Percentiles rank a stretch among this genome's conserved stretches.
Evolutionary conservation across 2,797 vertebrate genomes (phyloP).

Genomic region (Luscinia luscinia): DNA sequence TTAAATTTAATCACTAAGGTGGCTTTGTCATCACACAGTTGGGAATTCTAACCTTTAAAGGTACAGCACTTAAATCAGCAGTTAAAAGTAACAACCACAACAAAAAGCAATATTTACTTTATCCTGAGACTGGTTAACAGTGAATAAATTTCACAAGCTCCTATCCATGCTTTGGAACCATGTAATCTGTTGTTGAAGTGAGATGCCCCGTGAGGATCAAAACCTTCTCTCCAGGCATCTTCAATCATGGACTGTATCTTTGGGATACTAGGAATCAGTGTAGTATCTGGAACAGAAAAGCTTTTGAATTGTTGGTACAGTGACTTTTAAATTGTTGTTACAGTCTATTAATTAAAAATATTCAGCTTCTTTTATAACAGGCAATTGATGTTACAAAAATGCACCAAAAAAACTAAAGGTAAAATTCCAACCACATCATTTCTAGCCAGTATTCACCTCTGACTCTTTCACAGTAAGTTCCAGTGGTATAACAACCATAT

Average conservation of each 20-base stretch:
- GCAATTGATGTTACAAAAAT: not conserved
- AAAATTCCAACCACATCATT: not conserved
- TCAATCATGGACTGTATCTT: constrained; percentile 91
- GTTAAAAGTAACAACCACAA: not conserved
- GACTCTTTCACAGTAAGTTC: not conserved
- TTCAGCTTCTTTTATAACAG: not conserved
- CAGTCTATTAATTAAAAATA: not conserved
- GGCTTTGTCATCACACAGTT: not conserved
- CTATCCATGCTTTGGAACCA: constrained; percentile 93
- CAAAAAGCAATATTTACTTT: constrained; percentile 78
- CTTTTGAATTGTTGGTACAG: not conserved
- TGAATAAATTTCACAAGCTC: constrained; percentile 92
- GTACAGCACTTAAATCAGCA: not conserved
- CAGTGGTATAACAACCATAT: not conserved
- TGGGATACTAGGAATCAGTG: constrained; percentile 86
- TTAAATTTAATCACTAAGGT: not conserved
- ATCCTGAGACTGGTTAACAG: constrained; percentile 87
- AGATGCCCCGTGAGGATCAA: constrained; percentile 92
- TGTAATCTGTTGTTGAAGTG: constrained; percentile 86
- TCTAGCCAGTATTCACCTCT: not conserved
- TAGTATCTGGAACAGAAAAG: constrained; percentile 72
- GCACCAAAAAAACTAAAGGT: not conserved
- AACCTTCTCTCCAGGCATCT: constrained; percentile 90
- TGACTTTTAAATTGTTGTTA: constrained; percentile 4
- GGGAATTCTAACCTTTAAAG: not conserved